Conservation (phyloP, 1,140 invertebrate genomes). For the Portunus trituberculatus region DNA sequence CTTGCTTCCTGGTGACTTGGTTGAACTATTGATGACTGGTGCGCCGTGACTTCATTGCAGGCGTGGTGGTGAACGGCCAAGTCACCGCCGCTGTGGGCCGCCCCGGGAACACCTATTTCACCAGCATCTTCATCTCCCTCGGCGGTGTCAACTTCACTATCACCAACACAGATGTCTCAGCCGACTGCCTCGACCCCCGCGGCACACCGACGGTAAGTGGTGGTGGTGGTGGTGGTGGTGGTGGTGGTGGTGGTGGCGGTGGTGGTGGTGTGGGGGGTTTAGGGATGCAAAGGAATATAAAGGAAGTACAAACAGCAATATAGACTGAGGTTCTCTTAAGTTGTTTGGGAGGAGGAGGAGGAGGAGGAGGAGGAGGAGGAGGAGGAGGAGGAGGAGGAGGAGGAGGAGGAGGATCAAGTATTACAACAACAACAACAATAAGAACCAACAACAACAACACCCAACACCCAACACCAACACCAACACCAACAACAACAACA, state of each 20-base stretch:
- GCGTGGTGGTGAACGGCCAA: constrained; percentile 65
- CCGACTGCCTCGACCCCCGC: constrained; percentile 39
- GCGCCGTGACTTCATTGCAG: constrained; percentile 25
- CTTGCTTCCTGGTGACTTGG: no score
- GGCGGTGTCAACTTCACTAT: constrained; percentile 63
- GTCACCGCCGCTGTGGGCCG: constrained; percentile 49
- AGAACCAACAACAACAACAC: no score
- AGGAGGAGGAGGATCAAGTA: no score
- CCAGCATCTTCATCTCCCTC: constrained; percentile 61
- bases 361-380: neutral
- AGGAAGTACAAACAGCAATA: no score
- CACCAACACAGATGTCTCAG: constrained; percentile 1
- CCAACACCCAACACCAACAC: no score
- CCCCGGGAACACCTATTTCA: constrained; percentile 65
- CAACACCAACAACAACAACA: no score
- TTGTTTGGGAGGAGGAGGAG: neutral
- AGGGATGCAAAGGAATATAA: no score
- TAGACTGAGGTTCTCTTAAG: neutral
- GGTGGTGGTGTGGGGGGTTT: neutral
- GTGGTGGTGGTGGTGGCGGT: neutral
- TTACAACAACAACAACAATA: no score
- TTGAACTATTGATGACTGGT: neutral
- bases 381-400: neutral
- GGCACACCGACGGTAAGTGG: constrained; percentile 48
- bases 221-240: neutral